Evolutionary conservation across 2,888 invertebrate genomes (phyloP), one percentile per base, ranked within the genome.

Genomic region (Melipona bicolor): DNA sequence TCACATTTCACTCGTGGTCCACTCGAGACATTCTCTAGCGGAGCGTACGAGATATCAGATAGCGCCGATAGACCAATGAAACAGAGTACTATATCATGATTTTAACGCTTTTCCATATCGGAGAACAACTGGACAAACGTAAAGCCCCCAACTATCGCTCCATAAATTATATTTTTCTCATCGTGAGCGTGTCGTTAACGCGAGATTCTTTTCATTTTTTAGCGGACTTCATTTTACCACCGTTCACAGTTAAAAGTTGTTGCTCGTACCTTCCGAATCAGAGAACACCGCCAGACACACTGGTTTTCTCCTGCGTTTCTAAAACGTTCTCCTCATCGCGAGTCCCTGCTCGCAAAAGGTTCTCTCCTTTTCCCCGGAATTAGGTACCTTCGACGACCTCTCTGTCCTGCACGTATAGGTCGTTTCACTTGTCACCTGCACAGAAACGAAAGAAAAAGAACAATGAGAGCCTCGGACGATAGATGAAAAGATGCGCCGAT

Each of bases 361-460:
- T 87, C 87, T 88, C 83, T 84, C 81, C 81, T 79, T 86, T 89
- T 86, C 86, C 77, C 83, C 88, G 81, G 89, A 89, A 89, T 89
- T 89, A 81, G 88, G 81, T 88, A 89, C 85, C 87, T 85, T 77
- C 84, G 85, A 80, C 88, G 90, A 87, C 89, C 89, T 89, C 89
- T 88, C 79, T 78, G 86, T 84, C 88, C 88, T 84, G 85, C 81
- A 67, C 81, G 88, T 87, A 89, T 90, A 87, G 90, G 88, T 89
- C 90, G 89, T 89, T 89, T 89, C 89, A 89, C 89, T 88, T 89
- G 90, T 89, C 89, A 88, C 89, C 88, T 80, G 83, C 80, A 79
- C 82, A 88, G 89, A 85, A 90, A 90, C 83, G 90, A 88, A 89
- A 89, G 90, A 90, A 90, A 90, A 90, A 89, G 90, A 89, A 84